Percentiles rank a stretch among this genome's conserved stretches.
Conservation (phyloP, 2,888 invertebrate genomes). For the Apamea crenata region DNA sequence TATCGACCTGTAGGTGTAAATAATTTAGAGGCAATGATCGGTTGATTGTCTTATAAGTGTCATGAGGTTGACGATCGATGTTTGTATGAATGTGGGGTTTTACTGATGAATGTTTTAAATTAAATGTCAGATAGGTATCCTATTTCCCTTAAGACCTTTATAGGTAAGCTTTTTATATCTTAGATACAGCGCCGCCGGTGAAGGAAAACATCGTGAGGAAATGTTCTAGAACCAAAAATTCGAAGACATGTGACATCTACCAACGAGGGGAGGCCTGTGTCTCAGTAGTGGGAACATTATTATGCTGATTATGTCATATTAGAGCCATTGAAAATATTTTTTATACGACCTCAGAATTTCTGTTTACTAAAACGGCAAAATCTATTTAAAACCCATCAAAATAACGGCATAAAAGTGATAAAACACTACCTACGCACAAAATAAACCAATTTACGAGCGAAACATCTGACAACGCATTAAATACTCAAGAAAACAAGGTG, state of each 20-base stretch:
- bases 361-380: not conserved
- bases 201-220: not conserved
- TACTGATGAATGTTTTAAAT: not conserved
- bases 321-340: not conserved
- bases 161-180: not conserved
- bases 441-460: slow-evolving; percentile 63
- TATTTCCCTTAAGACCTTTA: not conserved
- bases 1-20: slow-evolving; percentile 51
- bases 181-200: not conserved
- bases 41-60: slow-evolving; percentile 48
- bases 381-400: not conserved
- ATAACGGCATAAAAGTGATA: slow-evolving; percentile 25
- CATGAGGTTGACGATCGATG: slow-evolving; percentile 14
- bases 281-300: not conserved
- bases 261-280: not conserved
- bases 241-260: not conserved
- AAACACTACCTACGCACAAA: slow-evolving; percentile 39
- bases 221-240: not conserved
- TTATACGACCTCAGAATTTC: not conserved
- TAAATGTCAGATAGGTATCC: not conserved
- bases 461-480: slow-evolving; percentile 73
- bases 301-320: not conserved
- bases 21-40: slow-evolving; percentile 49
- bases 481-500: slow-evolving; percentile 76
- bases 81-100: not conserved